phyloP scores from a whole-genome alignment of 1,140 invertebrate species.

The Linepithema humile region DNA sequence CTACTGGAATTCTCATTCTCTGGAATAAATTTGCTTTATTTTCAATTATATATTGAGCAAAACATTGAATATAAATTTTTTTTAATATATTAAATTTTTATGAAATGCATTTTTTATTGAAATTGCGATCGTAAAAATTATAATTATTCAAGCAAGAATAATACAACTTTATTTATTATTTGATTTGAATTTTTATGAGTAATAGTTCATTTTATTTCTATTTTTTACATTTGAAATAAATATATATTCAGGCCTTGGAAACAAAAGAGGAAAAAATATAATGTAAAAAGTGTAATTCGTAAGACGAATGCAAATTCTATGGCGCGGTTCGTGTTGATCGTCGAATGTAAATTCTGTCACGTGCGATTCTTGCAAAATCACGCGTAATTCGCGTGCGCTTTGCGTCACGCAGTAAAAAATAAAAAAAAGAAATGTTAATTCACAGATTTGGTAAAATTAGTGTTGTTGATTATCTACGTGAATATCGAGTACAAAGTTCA shows the following conservation, averaged over 20 bases:
- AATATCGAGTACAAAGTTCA: constrained; percentile 9
- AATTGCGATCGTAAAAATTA: not conserved
- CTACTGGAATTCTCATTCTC: too few species aligned
- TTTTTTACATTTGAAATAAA: not conserved
- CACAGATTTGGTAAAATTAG: not conserved
- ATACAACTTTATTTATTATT: not conserved
- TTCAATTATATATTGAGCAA: not conserved
- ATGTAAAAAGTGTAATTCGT: not conserved
- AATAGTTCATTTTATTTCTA: not conserved
- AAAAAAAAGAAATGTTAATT: constrained; percentile 19
- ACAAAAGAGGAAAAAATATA: not conserved
- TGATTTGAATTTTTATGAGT: too few species aligned
- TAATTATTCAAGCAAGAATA: not conserved
- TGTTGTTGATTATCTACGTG: not conserved
- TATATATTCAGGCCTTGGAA: not conserved
- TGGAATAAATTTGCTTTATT: not conserved
- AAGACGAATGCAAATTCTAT: too few species aligned
- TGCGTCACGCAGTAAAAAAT: not conserved
- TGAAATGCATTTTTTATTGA: not conserved
- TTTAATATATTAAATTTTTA: not conserved
- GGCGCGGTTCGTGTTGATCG: too few species aligned
- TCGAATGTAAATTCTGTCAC: not conserved
- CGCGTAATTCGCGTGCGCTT: not conserved
- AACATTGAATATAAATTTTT: not conserved
- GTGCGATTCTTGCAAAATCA: not conserved